Conservation (phyloP, 2,113 vertebrate genomes). For the Pomatorhinus ruficollis region DNA sequence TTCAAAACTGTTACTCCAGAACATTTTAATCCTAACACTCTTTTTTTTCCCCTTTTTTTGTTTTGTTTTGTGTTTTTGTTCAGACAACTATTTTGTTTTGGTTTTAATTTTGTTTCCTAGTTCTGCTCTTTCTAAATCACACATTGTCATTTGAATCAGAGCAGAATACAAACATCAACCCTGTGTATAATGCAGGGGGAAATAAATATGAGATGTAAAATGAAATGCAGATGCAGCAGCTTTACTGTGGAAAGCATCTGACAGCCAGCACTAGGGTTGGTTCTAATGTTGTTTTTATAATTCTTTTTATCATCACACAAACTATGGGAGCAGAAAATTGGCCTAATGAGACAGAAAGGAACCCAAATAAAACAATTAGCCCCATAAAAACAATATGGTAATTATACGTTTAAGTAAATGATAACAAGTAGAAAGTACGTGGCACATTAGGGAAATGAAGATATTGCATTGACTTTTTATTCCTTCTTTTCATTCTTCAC, state of each 20-base stretch:
- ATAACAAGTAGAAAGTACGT: background rate
- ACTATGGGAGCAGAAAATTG: background rate
- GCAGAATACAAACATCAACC: background rate
- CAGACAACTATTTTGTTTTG: background rate
- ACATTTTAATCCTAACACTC: background rate
- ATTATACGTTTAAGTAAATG: background rate
- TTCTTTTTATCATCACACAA: background rate
- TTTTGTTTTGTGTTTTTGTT: background rate
- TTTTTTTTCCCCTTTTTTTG: background rate
- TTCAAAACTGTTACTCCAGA: background rate
- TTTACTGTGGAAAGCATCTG: background rate
- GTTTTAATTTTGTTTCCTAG: background rate
- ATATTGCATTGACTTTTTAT: background rate
- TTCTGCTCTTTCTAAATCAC: background rate
- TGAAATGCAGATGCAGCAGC: background rate
- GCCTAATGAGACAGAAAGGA: constrained; percentile 22
- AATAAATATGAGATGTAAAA: background rate
- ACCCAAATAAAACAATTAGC: constrained; percentile 1
- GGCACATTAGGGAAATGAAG: background rate
- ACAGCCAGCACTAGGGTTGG: background rate
- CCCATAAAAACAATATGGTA: background rate
- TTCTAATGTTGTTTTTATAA: background rate
- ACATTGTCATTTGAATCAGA: background rate
- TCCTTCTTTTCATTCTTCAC: background rate
- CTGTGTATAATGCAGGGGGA: background rate